Evolutionary conservation across 1,140 invertebrate genomes (phyloP).

Genomic region (Brachystomella parvula): DNA sequence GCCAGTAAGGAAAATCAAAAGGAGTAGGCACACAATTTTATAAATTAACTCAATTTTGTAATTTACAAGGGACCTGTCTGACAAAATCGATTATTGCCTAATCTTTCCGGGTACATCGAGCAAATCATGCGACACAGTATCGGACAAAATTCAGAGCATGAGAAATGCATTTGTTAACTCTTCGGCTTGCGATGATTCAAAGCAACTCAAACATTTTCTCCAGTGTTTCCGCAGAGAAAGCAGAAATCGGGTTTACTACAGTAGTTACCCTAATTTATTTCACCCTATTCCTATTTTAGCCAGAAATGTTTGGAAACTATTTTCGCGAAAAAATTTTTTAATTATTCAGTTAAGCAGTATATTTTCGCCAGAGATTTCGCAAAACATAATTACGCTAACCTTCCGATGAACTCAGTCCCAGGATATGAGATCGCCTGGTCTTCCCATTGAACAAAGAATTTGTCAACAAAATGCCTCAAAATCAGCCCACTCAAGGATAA

Average conservation of each 20-base stretch:
- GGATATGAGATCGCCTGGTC: conserved; percentile 52
- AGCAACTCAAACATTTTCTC: neutral
- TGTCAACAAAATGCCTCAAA: conserved; percentile 70
- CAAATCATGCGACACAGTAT: neutral
- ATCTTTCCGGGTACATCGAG: neutral
- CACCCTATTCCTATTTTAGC: too few relatives aligned
- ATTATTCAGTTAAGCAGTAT: too few relatives aligned
- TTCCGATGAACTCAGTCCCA: conserved; percentile 56
- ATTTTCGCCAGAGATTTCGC: too few relatives aligned
- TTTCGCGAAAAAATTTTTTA: too few relatives aligned
- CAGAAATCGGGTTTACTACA: too few relatives aligned
- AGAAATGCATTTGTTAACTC: neutral
- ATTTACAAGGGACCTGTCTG: neutral
- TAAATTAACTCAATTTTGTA: too few relatives aligned
- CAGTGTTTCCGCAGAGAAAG: too few relatives aligned
- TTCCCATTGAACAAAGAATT: conserved; percentile 87
- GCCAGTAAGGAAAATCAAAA: neutral
- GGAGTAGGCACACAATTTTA: too few relatives aligned
- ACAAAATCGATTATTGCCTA: neutral
- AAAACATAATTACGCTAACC: conserved; percentile 48
- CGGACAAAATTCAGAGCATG: conserved; percentile 1
- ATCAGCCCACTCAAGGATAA: conserved; percentile 84
- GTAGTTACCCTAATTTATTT: too few relatives aligned
- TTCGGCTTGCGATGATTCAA: neutral
- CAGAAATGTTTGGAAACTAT: too few relatives aligned